Evolutionary conservation across 2,113 vertebrate species (phyloP), one percentile per base, ranked within the genome.

Genomic region (Nyctereutes procyonoides): DNA sequence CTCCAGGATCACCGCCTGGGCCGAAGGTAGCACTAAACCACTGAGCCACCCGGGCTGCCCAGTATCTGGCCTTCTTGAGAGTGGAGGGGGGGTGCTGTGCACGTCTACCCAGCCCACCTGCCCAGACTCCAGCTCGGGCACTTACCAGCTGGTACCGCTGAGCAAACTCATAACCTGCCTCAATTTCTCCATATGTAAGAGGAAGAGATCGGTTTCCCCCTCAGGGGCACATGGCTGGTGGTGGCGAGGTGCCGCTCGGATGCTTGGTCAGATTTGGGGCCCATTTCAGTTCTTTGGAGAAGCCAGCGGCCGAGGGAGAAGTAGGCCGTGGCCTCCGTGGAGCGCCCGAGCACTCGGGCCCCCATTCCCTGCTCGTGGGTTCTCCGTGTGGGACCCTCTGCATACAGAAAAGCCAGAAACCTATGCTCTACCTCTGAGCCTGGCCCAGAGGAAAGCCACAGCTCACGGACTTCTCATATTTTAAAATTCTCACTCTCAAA

Each of bases 301-400:
- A 69, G 3, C 1, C 0, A 30, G n/a, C 2, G 12, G 65, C 3
- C 0, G 19, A 51, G 35, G 48, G 58, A 30, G n/a, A 4, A 0
- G 4, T 2, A 11, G n/a, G 35, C 30, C 55, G 0, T 0, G 0
- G 35, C 2, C 2, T 22, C 14, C 5, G 2, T 3, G 5, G 48
- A 26, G 24, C 1, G 32, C 51, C 28, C 13, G 24, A 28, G 53
- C 12, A 28, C 65, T n/a, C 69, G 2, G 0, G 20, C 43, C 67
- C 84, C 5, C 12, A 48, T 14, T 48, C 67, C 93, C 60, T 24
- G 3, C 69, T 38, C 43, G 26, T 53, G 76, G 86, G 56, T 82
- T 96, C 79, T 35, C 15, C 20, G 48, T 19, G 53, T 51, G 58
- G 53, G 80, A 60, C 95, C 48, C 43, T 53, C 19, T 63, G 63